phyloP scores from a whole-genome alignment of 2,888 invertebrate genomes.

The Archips crataeganus region DNA sequence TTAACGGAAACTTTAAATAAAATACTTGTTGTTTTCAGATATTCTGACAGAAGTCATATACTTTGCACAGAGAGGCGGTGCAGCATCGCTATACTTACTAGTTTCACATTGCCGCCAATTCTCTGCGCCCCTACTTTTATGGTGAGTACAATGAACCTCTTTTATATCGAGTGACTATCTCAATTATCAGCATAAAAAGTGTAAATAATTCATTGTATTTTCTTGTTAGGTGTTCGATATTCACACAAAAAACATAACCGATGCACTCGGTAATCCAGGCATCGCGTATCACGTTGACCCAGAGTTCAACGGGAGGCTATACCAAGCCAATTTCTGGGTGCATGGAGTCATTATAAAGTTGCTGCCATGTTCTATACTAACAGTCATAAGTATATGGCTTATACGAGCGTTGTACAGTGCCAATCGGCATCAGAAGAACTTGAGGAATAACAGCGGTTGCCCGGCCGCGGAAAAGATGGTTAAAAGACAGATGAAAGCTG shows the following conservation, averaged over 20 bases:
- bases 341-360: conserved; percentile 93
- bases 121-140: conserved; percentile 94
- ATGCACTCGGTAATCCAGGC: conserved; percentile 69
- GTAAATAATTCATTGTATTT: conserved; percentile 47
- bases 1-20: background rate
- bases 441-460: conserved; percentile 88
- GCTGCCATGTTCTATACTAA: conserved; percentile 91
- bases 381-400: conserved; percentile 89
- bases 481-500: conserved; percentile 85
- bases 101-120: conserved; percentile 91
- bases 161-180: conserved; percentile 38
- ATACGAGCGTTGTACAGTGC: conserved; percentile 91
- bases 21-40: conserved; percentile 79
- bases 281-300: conserved; percentile 81
- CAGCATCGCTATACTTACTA: conserved; percentile 90
- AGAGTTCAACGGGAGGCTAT: conserved; percentile 86
- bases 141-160: conserved; percentile 62
- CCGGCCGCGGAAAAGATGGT: conserved; percentile 79
- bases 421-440: conserved; percentile 89
- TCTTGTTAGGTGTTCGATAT: conserved; percentile 76
- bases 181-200: conserved; percentile 57
- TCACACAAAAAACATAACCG: conserved; percentile 78
- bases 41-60: conserved; percentile 90
- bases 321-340: conserved; percentile 92
- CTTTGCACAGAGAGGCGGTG: conserved; percentile 93